Percentiles rank a stretch among this genome's conserved stretches.
These are phyloP conservation scores for Colostygia pectinataria DNA, from an alignment of 2,888 invertebrate genomes.

Conservation along the genomic window DNA sequence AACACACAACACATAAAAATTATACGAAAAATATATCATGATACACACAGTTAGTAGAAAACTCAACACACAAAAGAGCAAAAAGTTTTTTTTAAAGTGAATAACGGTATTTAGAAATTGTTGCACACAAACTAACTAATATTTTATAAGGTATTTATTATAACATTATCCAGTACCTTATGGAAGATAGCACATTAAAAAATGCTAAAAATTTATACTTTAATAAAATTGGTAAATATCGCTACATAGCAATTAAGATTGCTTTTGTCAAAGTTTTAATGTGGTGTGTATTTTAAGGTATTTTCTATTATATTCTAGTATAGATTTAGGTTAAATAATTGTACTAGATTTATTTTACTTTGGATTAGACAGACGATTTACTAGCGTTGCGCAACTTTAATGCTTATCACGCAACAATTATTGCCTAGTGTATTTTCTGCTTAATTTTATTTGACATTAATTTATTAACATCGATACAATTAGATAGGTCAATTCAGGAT, in stretches of 20 bases:
- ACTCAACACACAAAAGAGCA: not conserved
- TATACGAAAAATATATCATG: slow-evolving; percentile 5
- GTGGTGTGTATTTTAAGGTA: not conserved
- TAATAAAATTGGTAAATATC: not conserved
- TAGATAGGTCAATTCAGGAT: no score
- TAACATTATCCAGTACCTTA: slow-evolving; percentile 30
- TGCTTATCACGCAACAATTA: no score
- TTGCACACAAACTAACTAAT: slow-evolving; percentile 2
- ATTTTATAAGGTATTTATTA: slow-evolving; percentile 10
- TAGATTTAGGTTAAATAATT: no score
- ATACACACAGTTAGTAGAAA: slow-evolving; percentile 16
- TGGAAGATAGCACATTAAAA: slow-evolving; percentile 32
- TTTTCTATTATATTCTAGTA: no score
- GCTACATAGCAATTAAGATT: no score
- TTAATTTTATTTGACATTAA: no score
- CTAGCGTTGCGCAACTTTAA: no score
- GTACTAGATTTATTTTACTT: no score
- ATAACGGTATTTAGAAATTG: not conserved
- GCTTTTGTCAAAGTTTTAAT: not conserved
- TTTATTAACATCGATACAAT: no score
- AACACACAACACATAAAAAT: not conserved
- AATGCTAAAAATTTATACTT: slow-evolving; percentile 23
- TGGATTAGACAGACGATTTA: no score
- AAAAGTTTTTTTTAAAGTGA: slow-evolving; percentile 1
- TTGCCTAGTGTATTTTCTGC: no score